Evolutionary conservation across 2,113 vertebrate species (phyloP).

Genomic region (Notothenia rossii): DNA sequence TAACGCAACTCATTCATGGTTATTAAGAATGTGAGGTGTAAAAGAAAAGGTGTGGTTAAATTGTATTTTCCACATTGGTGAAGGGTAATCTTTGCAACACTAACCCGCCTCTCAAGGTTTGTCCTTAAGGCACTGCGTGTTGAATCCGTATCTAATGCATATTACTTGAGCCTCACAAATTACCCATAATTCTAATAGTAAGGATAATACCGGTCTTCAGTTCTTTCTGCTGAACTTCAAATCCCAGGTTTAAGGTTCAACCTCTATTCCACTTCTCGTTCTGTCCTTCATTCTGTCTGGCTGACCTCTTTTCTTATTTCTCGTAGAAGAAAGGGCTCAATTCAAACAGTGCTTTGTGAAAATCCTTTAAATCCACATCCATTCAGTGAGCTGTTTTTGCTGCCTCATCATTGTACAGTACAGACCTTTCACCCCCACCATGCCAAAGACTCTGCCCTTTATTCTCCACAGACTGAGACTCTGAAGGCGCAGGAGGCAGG

Average conservation of each 20-base stretch:
- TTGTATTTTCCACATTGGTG: too few species aligned
- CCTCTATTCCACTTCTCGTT: constrained; percentile 40
- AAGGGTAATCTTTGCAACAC: too few species aligned
- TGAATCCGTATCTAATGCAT: neutral
- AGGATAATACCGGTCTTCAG: neutral
- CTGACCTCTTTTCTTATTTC: constrained; percentile 31
- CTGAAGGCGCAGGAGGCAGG: neutral
- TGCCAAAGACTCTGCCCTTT: constrained; percentile 52
- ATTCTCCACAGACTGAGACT: constrained; percentile 47
- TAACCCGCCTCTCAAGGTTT: neutral
- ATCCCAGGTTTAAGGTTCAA: constrained; percentile 37
- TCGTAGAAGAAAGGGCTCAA: constrained; percentile 43
- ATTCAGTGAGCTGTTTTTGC: constrained; percentile 71
- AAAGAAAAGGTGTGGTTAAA: too few species aligned
- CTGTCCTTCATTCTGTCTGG: constrained; percentile 36
- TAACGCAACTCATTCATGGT: too few species aligned
- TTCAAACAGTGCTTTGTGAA: constrained; percentile 50
- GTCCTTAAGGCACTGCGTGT: neutral
- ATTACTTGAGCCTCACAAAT: neutral
- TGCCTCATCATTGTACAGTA: constrained; percentile 73
- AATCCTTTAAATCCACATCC: constrained; percentile 67
- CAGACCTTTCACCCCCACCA: constrained; percentile 37
- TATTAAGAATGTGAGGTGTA: too few species aligned
- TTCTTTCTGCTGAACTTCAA: constrained; percentile 46
- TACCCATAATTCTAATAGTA: neutral